phyloP scores from a whole-genome alignment of 1,140 invertebrate species.

The Phthorimaea operculella region DNA sequence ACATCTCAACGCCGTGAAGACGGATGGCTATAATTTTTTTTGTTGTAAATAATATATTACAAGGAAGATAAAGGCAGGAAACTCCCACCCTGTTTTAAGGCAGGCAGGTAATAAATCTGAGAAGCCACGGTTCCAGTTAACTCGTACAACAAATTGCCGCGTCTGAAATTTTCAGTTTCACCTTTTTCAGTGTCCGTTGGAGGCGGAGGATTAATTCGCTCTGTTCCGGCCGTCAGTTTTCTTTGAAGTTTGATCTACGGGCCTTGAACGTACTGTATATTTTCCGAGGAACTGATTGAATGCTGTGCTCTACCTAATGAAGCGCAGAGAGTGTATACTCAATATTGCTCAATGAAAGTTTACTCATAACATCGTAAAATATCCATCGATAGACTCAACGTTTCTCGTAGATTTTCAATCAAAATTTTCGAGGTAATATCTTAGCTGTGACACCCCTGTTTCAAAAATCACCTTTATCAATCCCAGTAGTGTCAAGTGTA shows the following conservation, averaged over 20 bases:
- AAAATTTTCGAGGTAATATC: no score
- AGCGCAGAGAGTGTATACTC: neutral
- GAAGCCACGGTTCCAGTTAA: slow-evolving; percentile 28
- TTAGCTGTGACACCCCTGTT: no score
- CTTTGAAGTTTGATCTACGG: slow-evolving; percentile 4
- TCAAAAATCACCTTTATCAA: no score
- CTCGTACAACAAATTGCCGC: slow-evolving; percentile 35
- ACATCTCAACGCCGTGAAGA: slow-evolving; percentile 24
- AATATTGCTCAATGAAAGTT: no score
- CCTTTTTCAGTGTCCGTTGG: slow-evolving; percentile 40
- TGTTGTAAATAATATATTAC: slow-evolving; percentile 40
- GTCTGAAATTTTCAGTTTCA: slow-evolving; percentile 36
- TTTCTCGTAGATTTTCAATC: no score
- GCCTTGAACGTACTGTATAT: neutral
- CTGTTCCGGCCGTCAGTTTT: slow-evolving; percentile 1
- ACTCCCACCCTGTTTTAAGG: slow-evolving; percentile 30
- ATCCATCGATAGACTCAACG: no score
- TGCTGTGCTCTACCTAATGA: neutral
- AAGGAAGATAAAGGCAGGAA: slow-evolving; percentile 29
- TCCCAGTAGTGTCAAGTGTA: no score
- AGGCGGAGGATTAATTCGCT: slow-evolving; percentile 13
- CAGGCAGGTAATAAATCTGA: slow-evolving; percentile 32
- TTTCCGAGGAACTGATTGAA: neutral
- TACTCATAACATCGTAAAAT: no score
- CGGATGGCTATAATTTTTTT: slow-evolving; percentile 31